Base-by-base conservation (phyloP, 2,797 vertebrate genomes). In the Ibycter americanus region DNA sequence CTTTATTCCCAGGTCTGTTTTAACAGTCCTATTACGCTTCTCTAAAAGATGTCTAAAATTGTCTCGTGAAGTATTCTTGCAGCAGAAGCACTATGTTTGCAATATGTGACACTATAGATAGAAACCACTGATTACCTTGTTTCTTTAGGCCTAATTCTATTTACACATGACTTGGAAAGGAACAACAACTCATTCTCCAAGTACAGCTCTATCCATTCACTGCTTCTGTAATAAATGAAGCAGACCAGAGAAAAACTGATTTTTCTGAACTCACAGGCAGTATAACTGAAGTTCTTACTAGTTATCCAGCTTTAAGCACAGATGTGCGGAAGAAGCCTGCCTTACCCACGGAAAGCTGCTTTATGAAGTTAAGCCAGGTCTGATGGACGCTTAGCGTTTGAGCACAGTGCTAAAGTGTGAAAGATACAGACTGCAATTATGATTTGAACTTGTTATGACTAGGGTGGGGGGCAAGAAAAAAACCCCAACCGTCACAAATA, bases 41-140 rank as follows among this genome's bases (percentile, higher is more conserved):
- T 79, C n/a, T 47, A 15, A 16, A 67, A 83, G 25, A 52, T 6
- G 31, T 29, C 46, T 36, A 20, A 40, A 1, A 29, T 1, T 16
- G 25, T 9, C 34, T 52, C 26, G 72, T 17, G 4, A 15, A 44
- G 15, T 4, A 25, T 20, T 72, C 15, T 4, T 17, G 8, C 22
- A 32, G 54, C 61, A 81, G 52, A 27, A 38, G 1, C 14, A 25
- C 44, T 27, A 15, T 9, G 76, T 70, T 42, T 44, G 58, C 81
- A 46, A 15, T 4, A 16, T 10, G 20, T 11, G 32, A 55, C 66
- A n/a, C 20, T 25, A 31, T 1, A n/a, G 18, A 18, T 0, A 65
- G 36, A 71, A 87, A 83, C 17, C 12, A 18, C 2, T 22, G 46
- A 65, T 47, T 58, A n/a, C 25, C 12, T 47, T 20, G 2, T 55